phyloP scores from a whole-genome alignment of 2,888 invertebrate species.

The Tinea semifulvella region DNA sequence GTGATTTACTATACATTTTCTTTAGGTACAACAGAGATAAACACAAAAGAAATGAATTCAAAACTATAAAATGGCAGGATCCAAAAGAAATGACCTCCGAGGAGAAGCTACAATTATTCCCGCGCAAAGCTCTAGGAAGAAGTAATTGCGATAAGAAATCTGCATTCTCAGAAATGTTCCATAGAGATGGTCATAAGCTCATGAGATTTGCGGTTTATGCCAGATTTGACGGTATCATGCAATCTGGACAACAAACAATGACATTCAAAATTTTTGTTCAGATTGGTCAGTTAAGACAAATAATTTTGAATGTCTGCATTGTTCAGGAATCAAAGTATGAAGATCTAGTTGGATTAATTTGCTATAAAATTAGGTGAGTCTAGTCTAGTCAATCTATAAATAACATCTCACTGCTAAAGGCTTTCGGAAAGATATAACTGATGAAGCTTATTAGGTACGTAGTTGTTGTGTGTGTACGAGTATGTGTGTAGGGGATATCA shows the following conservation, averaged over 20 bases:
- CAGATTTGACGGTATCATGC: not conserved
- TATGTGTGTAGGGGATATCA: too few relatives aligned
- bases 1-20: too few relatives aligned
- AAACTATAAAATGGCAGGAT: not conserved
- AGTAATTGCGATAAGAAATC: not conserved
- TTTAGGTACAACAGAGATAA: not conserved
- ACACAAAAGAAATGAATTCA: not conserved
- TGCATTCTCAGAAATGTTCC: not conserved
- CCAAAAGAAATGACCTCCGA: not conserved
- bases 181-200: not conserved
- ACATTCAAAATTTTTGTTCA: not conserved
- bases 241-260: not conserved
- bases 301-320: not conserved
- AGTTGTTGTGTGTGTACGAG: too few relatives aligned
- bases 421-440: too few relatives aligned
- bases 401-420: too few relatives aligned
- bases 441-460: too few relatives aligned
- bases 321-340: not conserved
- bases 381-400: too few relatives aligned
- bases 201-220: not conserved
- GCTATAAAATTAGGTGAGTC: not conserved
- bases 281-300: not conserved
- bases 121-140: not conserved
- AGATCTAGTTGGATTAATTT: not conserved
- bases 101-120: not conserved